phyloP scores from a whole-genome alignment of 2,888 invertebrate genomes.

The Sarcophaga variegata region DNA sequence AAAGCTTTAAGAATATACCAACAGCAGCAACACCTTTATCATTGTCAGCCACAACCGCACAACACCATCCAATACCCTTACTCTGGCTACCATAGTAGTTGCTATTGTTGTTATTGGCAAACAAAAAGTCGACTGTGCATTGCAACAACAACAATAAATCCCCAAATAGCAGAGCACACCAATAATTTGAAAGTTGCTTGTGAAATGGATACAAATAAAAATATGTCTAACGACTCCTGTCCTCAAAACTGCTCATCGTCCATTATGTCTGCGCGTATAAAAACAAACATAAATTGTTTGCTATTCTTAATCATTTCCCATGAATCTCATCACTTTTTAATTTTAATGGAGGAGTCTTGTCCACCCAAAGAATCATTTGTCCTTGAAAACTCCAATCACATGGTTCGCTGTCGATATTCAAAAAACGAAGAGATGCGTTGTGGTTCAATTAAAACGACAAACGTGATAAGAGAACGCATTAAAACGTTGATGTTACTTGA shows the following conservation, averaged over 20 bases:
- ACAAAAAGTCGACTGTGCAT: conserved; percentile 34
- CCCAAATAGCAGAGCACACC: conserved; percentile 51
- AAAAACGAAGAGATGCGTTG: background rate
- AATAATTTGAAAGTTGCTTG: conserved; percentile 49
- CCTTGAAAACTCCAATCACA: conserved; percentile 53
- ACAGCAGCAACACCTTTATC: conserved; percentile 44
- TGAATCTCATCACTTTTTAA: conserved; percentile 46
- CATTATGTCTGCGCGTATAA: background rate
- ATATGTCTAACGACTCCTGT: conserved; percentile 8
- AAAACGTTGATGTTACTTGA: conserved; percentile 10
- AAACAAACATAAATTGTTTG: conserved; percentile 38
- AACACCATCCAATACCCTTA: conserved; percentile 23
- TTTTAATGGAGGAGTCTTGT: background rate
- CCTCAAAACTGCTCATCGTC: conserved; percentile 38
- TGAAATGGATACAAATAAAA: conserved; percentile 32
- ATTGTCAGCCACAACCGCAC: conserved; percentile 35
- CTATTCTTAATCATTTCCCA: conserved; percentile 31
- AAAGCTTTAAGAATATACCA: conserved; percentile 51
- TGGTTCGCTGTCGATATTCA: background rate
- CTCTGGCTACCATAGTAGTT: conserved; percentile 59
- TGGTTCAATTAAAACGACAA: conserved; percentile 21
- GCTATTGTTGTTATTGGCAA: conserved; percentile 34
- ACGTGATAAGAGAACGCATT: conserved; percentile 6
- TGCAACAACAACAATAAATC: conserved; percentile 51
- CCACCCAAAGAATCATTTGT: conserved; percentile 32